Conservation (phyloP, 1,140 invertebrate species). For the Eulimnadia texana region DNA sequence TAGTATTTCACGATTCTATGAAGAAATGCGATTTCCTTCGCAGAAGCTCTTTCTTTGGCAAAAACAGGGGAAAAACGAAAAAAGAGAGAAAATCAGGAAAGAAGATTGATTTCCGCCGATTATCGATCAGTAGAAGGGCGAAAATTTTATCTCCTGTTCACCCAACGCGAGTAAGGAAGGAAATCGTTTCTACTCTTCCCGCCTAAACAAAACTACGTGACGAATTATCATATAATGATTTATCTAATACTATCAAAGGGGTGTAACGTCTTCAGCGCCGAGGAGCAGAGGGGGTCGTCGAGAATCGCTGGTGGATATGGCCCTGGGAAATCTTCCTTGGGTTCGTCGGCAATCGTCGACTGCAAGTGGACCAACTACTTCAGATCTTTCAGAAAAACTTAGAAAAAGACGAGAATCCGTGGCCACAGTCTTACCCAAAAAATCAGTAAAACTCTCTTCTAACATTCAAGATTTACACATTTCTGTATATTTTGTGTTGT, state of each 20-base stretch:
- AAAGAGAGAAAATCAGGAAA: background rate
- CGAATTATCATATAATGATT: background rate
- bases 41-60: too few relatives aligned
- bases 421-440: slow-evolving; percentile 10
- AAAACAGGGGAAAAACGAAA: background rate
- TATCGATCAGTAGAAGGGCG: background rate
- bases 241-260: background rate
- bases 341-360: slow-evolving; percentile 65
- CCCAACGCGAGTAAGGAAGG: background rate
- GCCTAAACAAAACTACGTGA: too few relatives aligned
- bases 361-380: slow-evolving; percentile 29
- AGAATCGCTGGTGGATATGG: slow-evolving; percentile 19
- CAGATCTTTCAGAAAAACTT: slow-evolving; percentile 22
- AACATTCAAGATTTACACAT: background rate
- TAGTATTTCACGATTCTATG: too few relatives aligned
- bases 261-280: too few relatives aligned
- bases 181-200: too few relatives aligned
- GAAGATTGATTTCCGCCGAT: too few relatives aligned
- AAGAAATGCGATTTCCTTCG: too few relatives aligned
- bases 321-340: slow-evolving; percentile 19
- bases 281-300: slow-evolving; percentile 20
- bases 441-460: slow-evolving; percentile 1
- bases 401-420: slow-evolving; percentile 38
- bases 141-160: background rate
- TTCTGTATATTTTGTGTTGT: background rate